A percentile compares a stretch with the other conserved stretches of the same genome.
Evolutionary conservation across 2,888 invertebrate genomes (phyloP).

Genomic region (Gasteruption jaculator): DNA sequence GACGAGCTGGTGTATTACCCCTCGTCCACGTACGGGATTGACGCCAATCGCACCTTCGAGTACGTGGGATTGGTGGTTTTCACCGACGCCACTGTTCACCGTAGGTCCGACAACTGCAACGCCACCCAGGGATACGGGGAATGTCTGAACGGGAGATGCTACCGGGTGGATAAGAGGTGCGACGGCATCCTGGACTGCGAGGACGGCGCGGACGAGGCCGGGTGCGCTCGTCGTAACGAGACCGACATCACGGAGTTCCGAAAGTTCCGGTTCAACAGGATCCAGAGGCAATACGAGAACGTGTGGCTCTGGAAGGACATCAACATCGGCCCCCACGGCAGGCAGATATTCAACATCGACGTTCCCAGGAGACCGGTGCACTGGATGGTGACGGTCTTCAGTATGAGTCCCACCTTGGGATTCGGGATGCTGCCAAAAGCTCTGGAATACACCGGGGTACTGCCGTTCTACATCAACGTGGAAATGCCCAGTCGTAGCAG

Average conservation of each 20-base stretch:
- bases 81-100: constrained; percentile 78
- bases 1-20: constrained; percentile 84
- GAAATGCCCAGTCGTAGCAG: constrained; percentile 82
- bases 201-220: constrained; percentile 81
- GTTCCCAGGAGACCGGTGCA: constrained; percentile 82
- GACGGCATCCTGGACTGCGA: constrained; percentile 75
- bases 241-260: constrained; percentile 72
- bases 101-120: constrained; percentile 69
- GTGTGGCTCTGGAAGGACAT: constrained; percentile 95
- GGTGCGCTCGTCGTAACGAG: constrained; percentile 64
- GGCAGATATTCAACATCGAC: constrained; percentile 79
- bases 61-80: constrained; percentile 85
- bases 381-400: constrained; percentile 92
- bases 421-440: constrained; percentile 82
- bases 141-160: constrained; percentile 81
- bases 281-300: constrained; percentile 88
- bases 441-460: constrained; percentile 81
- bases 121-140: constrained; percentile 68
- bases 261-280: constrained; percentile 80
- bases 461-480: constrained; percentile 92
- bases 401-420: constrained; percentile 81
- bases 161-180: constrained; percentile 69
- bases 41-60: constrained; percentile 91
- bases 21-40: constrained; percentile 85
- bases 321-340: constrained; percentile 87